Conservation (phyloP, 2,888 invertebrate species). For the Phaonia tiefii region DNA sequence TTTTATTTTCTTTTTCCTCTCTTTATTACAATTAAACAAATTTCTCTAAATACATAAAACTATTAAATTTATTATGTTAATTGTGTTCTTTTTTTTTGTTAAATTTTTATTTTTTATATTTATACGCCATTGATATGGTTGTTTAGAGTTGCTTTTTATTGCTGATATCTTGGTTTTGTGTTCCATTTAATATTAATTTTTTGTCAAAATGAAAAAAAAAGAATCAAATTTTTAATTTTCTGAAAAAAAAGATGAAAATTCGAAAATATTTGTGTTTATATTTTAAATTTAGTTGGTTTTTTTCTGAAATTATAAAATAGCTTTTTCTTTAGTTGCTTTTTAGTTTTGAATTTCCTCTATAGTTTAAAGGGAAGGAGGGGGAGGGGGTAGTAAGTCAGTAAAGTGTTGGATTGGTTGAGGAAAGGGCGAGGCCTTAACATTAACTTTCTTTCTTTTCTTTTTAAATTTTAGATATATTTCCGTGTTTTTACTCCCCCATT, state of each 20-base stretch:
- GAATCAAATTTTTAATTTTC: conserved; percentile 43
- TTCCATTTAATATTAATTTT: conserved; percentile 55
- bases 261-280: conserved; percentile 66
- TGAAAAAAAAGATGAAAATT: conserved; percentile 52
- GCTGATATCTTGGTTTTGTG: conserved; percentile 73
- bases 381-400: too few species aligned
- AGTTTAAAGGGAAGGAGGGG: background rate
- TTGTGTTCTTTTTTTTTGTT: conserved; percentile 48
- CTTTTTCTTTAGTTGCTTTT: conserved; percentile 50
- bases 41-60: conserved; percentile 47
- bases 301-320: conserved; percentile 66
- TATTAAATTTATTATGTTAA: conserved; percentile 57
- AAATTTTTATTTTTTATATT: conserved; percentile 66
- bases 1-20: background rate
- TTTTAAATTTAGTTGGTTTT: conserved; percentile 61
- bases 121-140: conserved; percentile 78
- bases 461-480: conserved; percentile 27
- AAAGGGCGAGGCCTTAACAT: too few species aligned
- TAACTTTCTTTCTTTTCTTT: conserved; percentile 32
- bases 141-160: conserved; percentile 75
- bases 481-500: background rate
- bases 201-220: conserved; percentile 67
- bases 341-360: conserved; percentile 30
- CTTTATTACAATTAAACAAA: conserved; percentile 36
- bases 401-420: too few species aligned